A percentile compares a stretch with the other conserved stretches of the same genome.
These are phyloP conservation scores for Ctenomys sociabilis DNA, from an alignment of 2,113 vertebrate genomes.

Conservation along the genomic window DNA sequence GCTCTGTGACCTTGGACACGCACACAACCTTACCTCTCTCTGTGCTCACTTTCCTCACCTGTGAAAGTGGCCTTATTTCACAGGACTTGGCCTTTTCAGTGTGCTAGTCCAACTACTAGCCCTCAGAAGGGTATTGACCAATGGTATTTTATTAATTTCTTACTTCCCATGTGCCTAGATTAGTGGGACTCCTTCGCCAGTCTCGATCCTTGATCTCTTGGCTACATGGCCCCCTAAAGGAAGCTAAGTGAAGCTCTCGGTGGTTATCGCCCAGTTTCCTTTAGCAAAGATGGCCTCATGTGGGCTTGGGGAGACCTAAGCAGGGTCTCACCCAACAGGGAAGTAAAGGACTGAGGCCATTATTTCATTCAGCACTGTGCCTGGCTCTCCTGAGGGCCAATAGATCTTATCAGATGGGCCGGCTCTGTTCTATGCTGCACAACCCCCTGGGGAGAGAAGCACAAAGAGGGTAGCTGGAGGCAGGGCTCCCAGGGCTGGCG, in stretches of 20 bases:
- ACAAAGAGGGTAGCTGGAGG: neutral
- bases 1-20: neutral
- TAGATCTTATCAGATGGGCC: neutral
- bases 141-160: neutral
- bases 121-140: neutral
- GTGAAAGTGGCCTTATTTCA: neutral
- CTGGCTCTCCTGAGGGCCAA: neutral
- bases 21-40: neutral
- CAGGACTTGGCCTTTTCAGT: neutral
- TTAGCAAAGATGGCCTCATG: neutral
- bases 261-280: neutral
- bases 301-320: neutral
- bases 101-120: neutral
- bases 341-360: neutral
- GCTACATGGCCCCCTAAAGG: neutral
- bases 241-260: neutral
- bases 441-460: neutral
- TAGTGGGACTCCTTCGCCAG: neutral
- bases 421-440: neutral
- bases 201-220: neutral
- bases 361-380: neutral
- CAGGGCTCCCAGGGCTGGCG: neutral
- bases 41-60: neutral
- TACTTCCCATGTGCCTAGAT: neutral
- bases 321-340: slow-evolving; percentile 17